Conservation (phyloP, 2,888 invertebrate genomes). For the Aleiodes leptofemur region DNA sequence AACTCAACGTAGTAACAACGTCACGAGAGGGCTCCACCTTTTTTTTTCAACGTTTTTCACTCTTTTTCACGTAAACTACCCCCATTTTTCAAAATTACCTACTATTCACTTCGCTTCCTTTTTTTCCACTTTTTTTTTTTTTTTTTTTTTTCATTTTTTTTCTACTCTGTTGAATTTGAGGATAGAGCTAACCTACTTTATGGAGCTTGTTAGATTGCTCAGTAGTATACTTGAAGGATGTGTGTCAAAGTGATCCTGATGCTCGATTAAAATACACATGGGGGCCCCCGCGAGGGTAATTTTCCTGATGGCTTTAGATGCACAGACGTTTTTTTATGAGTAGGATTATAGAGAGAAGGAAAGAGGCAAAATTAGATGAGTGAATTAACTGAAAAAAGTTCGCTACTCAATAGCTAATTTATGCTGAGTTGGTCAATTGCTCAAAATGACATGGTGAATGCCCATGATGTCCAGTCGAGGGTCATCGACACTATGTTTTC, state of each 20-base stretch:
- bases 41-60: background rate
- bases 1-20: constrained; percentile 5
- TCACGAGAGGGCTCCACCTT: constrained; percentile 32
- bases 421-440: background rate
- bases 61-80: constrained; percentile 8
- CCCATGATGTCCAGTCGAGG: background rate
- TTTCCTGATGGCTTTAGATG: constrained; percentile 12
- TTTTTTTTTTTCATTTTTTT: constrained; percentile 15
- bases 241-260: constrained; percentile 36
- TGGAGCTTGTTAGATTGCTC: constrained; percentile 25
- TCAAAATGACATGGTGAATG: background rate
- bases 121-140: background rate
- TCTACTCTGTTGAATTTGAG: constrained; percentile 19
- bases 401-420: background rate
- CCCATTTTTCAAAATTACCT: constrained; percentile 37
- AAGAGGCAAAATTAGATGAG: too few species aligned
- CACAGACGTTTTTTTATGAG: constrained; percentile 6
- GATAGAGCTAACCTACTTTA: constrained; percentile 38
- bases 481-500: background rate
- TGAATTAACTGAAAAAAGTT: constrained; percentile 13
- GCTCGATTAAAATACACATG: constrained; percentile 34
- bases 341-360: background rate
- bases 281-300: constrained; percentile 17
- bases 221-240: constrained; percentile 35
- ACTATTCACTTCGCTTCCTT: constrained; percentile 13